Base-by-base conservation (phyloP, 2,888 invertebrate genomes). In the Schrankia costaestrigalis region DNA sequence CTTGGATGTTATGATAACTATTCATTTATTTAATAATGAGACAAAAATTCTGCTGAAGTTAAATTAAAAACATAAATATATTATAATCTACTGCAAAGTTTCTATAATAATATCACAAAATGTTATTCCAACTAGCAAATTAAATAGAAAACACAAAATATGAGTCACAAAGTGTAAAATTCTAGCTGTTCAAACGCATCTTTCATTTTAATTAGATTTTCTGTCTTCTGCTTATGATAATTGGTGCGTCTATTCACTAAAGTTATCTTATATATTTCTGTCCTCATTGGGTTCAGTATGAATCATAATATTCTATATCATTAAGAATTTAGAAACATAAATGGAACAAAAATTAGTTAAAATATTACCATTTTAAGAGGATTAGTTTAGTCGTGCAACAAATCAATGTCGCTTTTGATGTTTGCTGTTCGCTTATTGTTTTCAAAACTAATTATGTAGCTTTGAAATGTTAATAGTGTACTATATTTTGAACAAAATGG, bases 351-450 rank as follows among this genome's bases (percentile, higher is more conserved):
- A 35, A 38, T 22, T 25, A 33, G 27, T 37, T 31, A 32, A 28
- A 40, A 44, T 38, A 39, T 50, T 52, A 46, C 47, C 58, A 60
- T 60, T 60, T 52, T 45, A 49, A 47, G 51, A 52, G 47, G 42
- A 48, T 42, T 34, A 35, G 62, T 60, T 51, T 57, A 55, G 49
- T 49, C 24, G 29, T 51, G 57, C 52, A 47, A 68, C 71, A 70
- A 74, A 71, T 71, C 66, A 70, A 60, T 56, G 66, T 65, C 59
- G 41, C 31, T 35, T 36, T 49, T 59, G 55, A 66, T 65, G 62
- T 68, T 42, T 65, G 52, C 41, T 32, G 18, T 22, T 17, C 5
- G 2, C 22, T 12, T 9, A 22, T 7, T 26, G 5, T 33, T 29
- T 28, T 28, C 12, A 37, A 32, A 36, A n/a, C n/a, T n/a, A n/a